Evolutionary conservation across 2,113 vertebrate species (phyloP), one percentile per base, ranked within the genome.

Genomic region (Gambusia affinis): DNA sequence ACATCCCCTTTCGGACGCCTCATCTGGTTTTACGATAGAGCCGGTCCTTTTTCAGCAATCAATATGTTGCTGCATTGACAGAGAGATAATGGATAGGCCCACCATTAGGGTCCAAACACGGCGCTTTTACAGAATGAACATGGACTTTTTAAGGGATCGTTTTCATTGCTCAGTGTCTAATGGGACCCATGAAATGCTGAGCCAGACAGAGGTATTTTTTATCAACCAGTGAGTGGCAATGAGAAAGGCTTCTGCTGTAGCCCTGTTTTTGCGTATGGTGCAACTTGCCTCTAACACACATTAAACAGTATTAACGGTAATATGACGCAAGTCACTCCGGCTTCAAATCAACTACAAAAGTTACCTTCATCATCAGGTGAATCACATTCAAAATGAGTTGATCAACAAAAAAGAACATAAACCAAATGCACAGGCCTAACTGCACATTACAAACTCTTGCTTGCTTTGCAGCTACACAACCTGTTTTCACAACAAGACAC

Each of bases 401-500:
- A n/a, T 57, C 24, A 67, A 31, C 60, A 57, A 29, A 54, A 47
- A 30, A 66, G 4, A 67, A 12, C 17, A 33, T 11, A 54, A 69
- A 54, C 4, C 31, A 35, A 60, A 72, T 47, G 5, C 12, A 47
- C 57, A 27, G 11, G n/a, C 69, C 57, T 30, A 29, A 71, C 28
- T 67, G 29, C 39, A 60, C 73, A 76, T 66, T 19, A 33, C 62
- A 66, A 64, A 65, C 69, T 51, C 29, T 44, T 47, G 35, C 8
- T 76, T 39, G 60, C 62, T 84, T 87, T 39, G 64, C 80, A 84
- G 78, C 69, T 71, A 79, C 79, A 72, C 80, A 84, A 39, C 87
- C 82, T 3, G 70, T 80, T 89, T 90, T 95, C 89, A 88, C 92
- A 93, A 93, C 92, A 93, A 90, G 90, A 86, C 82, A 73, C 81